A percentile compares a stretch with the other conserved stretches of the same genome.
Evolutionary conservation across 2,888 invertebrate species (phyloP).

Genomic region (Drosophila cyrtoloma): DNA sequence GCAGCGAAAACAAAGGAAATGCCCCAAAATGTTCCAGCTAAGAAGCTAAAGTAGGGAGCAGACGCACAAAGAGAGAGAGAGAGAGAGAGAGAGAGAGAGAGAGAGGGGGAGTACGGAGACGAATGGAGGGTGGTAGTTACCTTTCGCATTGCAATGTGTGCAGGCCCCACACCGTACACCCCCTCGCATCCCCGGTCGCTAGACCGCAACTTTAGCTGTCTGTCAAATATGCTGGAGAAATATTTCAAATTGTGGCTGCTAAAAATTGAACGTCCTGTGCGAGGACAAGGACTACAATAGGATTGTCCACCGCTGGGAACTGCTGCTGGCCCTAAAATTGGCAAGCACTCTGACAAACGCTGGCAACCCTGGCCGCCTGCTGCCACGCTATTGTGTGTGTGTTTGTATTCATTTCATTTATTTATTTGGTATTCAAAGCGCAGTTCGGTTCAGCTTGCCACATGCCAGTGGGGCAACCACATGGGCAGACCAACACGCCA

Average conservation of each 20-base stretch:
- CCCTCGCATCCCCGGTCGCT: not conserved
- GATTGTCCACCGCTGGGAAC: slow-evolving; percentile 17
- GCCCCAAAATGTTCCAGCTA: slow-evolving; percentile 16
- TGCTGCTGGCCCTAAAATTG: slow-evolving; percentile 38
- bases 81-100: not conserved
- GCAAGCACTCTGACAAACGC: slow-evolving; percentile 29
- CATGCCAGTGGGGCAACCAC: slow-evolving; percentile 45
- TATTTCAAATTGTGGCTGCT: slow-evolving; percentile 81
- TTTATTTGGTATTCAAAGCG: slow-evolving; percentile 80
- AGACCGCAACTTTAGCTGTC: slow-evolving; percentile 77
- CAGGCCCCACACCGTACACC: not conserved
- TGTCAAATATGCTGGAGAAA: slow-evolving; percentile 79
- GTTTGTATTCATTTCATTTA: slow-evolving; percentile 71
- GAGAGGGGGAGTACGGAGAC: not conserved
- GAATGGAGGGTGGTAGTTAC: slow-evolving; percentile 25
- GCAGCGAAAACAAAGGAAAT: slow-evolving; percentile 55
- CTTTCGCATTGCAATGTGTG: slow-evolving; percentile 67
- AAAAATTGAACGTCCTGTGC: slow-evolving; percentile 70
- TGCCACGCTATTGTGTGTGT: not conserved
- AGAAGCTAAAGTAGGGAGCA: slow-evolving; percentile 6
- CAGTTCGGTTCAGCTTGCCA: slow-evolving; percentile 53
- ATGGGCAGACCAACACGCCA: slow-evolving; percentile 37
- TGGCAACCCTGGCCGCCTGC: not conserved
- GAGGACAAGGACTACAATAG: slow-evolving; percentile 5
- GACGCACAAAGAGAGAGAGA: not conserved